These are phyloP conservation scores for Schizopygopsis malacanthus DNA, from an alignment of 2,797 vertebrate genomes.

Conservation along the genomic window DNA sequence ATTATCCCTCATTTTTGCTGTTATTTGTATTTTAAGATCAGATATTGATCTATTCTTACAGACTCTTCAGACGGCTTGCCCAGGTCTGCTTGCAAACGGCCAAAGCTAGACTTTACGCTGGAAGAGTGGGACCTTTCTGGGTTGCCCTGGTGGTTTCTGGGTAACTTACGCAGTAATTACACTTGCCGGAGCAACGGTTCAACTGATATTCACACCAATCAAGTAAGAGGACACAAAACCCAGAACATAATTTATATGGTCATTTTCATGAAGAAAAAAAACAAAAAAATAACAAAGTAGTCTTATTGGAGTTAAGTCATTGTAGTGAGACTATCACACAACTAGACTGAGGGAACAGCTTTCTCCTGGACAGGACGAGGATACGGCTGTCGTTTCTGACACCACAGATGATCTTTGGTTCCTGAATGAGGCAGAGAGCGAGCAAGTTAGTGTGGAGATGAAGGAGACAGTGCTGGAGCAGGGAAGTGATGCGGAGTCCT, in stretches of 20 bases:
- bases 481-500: slow-evolving; percentile 75
- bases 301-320: background rate
- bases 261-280: background rate
- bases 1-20: background rate
- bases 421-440: slow-evolving; percentile 88
- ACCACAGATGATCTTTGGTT: slow-evolving; percentile 97
- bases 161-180: slow-evolving; percentile 93
- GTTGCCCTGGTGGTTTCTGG: slow-evolving; percentile 98
- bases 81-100: slow-evolving; percentile 84
- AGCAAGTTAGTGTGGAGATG: slow-evolving; percentile 86
- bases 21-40: background rate
- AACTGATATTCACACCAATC: slow-evolving; percentile 96
- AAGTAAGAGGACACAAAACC: slow-evolving; percentile 79
- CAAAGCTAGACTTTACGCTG: slow-evolving; percentile 88
- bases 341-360: slow-evolving; percentile 78
- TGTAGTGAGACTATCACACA: slow-evolving; percentile 54
- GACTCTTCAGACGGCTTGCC: slow-evolving; percentile 83
- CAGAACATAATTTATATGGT: background rate
- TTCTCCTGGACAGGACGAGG: slow-evolving; percentile 86
- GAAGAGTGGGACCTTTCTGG: slow-evolving; percentile 97
- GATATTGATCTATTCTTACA: slow-evolving; percentile 48
- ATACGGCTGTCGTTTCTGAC: slow-evolving; percentile 95
- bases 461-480: slow-evolving; percentile 83
- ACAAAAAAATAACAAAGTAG: background rate
- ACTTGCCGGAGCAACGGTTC: slow-evolving; percentile 93